Evolutionary conservation across 2,888 invertebrate genomes (phyloP), one percentile per base, ranked within the genome.

Genomic region (Candidula unifasciata): DNA sequence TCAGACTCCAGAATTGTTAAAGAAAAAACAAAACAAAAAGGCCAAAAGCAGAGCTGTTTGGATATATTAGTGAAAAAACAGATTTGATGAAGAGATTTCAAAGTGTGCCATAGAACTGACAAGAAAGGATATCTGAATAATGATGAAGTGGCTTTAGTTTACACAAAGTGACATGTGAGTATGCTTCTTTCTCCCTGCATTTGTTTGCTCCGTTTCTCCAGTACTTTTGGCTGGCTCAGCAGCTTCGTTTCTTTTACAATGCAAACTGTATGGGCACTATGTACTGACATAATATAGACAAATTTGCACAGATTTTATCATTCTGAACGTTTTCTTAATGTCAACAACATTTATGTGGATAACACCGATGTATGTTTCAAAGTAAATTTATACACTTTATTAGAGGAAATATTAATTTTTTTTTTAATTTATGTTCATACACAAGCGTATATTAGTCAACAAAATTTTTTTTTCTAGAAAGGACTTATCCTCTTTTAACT

Each of bases 121-220:
- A 27, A 30, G 30, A 74, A 24, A 30, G 54, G 54, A 27, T 74
- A 52, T 27, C 27, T 52, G 44, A 74, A 52, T 74, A 54, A 30
- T 54, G 30, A 52, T 30, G 54, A 74, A 21, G 16, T 54, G 30
- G 16, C 27, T 30, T 27, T 16, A 54, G 16, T 44, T 54, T 52
- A 3, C 24, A 27, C 30, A 27, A 74, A 54, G 74, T 52, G 21
- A 60, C 60, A 60, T 24, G 60, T 60, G 52, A 73, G 73, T 73
- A 73, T 73, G 24, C 60, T 60, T 60, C n/a, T 73, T 52, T 44
- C 44, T 33, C 30, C 54, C 30, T 54, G 74, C 5, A 24, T 54
- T 30, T n/a, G 30, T 74, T 54, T 54, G 52, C 52, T 74, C 30
- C 30, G 27, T 74, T 74, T 52, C 73, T 52, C 73, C 44, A 52